Conservation (phyloP, 2,797 vertebrate genomes). For the Echeneis naucrates region DNA sequence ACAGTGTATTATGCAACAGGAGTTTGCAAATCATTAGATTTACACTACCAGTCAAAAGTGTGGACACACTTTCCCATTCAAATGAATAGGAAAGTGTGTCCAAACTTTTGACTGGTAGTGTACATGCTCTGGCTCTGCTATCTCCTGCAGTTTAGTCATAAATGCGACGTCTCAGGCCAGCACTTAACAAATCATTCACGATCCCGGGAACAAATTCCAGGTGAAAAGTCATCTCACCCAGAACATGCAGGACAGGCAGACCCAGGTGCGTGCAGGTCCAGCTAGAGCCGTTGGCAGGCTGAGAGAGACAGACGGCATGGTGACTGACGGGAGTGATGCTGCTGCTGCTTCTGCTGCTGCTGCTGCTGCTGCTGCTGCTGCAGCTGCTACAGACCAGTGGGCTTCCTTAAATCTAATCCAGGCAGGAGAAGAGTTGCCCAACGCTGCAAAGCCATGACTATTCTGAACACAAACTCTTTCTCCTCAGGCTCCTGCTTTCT, state of each 20-base stretch:
- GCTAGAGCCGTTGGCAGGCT: slow-evolving; percentile 84
- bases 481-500: slow-evolving; percentile 26
- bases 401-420: slow-evolving; percentile 69
- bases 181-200: not conserved
- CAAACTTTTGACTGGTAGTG: too few species aligned
- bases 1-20: not conserved
- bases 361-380: slow-evolving; percentile 54
- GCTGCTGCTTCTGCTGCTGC: slow-evolving; percentile 53
- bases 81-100: too few species aligned
- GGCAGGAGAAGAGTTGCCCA: slow-evolving; percentile 45
- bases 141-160: not conserved
- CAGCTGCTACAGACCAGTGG: slow-evolving; percentile 57
- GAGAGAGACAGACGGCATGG: slow-evolving; percentile 85
- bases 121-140: not conserved
- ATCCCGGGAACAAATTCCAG: not conserved
- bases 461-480: slow-evolving; percentile 52
- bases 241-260: slow-evolving; percentile 96
- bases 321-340: slow-evolving; percentile 51
- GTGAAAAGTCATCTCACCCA: slow-evolving; percentile 87
- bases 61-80: too few species aligned
- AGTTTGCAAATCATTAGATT: slow-evolving; percentile 9
- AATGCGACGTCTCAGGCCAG: not conserved
- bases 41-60: too few species aligned
- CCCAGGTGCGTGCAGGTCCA: slow-evolving; percentile 89
- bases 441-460: slow-evolving; percentile 77